Percentiles rank a stretch among this genome's conserved stretches.
phyloP scores from a whole-genome alignment of 2,888 invertebrate species.

The Bursaphelenchus okinawaensis region DNA sequence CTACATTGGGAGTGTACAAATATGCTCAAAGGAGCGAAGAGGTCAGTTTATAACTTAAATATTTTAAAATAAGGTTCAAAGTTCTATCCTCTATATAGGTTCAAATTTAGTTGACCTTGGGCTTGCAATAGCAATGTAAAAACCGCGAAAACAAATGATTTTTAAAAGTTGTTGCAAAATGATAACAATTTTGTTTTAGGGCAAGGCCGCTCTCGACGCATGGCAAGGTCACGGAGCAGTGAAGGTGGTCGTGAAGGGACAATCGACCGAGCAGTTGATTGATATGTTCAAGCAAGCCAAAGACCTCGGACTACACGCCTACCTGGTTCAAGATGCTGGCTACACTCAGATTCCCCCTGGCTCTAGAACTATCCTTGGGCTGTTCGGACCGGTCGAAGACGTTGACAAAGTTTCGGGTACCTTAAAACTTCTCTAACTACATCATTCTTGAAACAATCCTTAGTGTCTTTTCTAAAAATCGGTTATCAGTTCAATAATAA shows the following conservation, averaged over 20 bases:
- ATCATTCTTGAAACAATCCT: too few relatives aligned
- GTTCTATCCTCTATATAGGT: too few relatives aligned
- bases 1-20: slow-evolving; percentile 64
- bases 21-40: slow-evolving; percentile 58
- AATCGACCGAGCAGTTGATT: slow-evolving; percentile 60
- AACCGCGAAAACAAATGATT: too few relatives aligned
- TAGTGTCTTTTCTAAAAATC: too few relatives aligned
- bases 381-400: slow-evolving; percentile 59
- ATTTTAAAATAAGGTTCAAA: background rate
- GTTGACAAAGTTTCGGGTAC: slow-evolving; percentile 60
- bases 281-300: slow-evolving; percentile 60
- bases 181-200: slow-evolving; percentile 24
- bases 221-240: slow-evolving; percentile 37
- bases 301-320: slow-evolving; percentile 56
- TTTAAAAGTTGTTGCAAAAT: too few relatives aligned
- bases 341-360: slow-evolving; percentile 62
- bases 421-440: slow-evolving; percentile 59
- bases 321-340: slow-evolving; percentile 63
- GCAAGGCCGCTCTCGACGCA: slow-evolving; percentile 25
- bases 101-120: too few relatives aligned
- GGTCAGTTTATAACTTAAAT: slow-evolving; percentile 13
- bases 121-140: background rate
- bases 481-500: too few relatives aligned
- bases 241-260: slow-evolving; percentile 57
- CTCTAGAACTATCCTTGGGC: slow-evolving; percentile 60